Evolutionary conservation across 2,888 invertebrate species (phyloP), one percentile per base, ranked within the genome.

Genomic region (Melinaea marsaeus): DNA sequence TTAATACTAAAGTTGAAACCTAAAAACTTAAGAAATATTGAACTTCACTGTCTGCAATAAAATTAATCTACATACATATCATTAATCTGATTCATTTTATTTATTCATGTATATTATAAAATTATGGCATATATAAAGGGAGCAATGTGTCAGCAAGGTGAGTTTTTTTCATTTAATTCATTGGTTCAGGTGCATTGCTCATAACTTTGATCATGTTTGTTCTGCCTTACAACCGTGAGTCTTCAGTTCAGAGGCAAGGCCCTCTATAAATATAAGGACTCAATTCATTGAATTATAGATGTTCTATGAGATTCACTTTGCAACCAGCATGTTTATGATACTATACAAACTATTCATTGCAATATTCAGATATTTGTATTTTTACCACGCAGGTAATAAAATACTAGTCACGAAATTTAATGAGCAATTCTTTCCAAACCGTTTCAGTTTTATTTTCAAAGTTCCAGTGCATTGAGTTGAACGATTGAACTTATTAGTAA

Each of bases 181-280:
- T 75, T 80, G 77, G 76, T 75, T 83, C 87, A 84, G 79, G 72
- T 22, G 80, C 85, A 85, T 83, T 80, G 85, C 86, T 75, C 78
- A 76, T 73, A 75, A 79, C 89, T 90, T 90, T 90, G 89, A 90
- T 88, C 89, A 75, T 85, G 87, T 80, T 79, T 86, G 74, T 75
- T 84, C 82, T 85, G 79, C 78, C 86, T 83, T 88, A 77, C 84
- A 82, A 88, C 88, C 83, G 83, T 84, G 78, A 85, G 78, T 77
- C 74, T 77, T 63, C 62, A 65, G 65, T 11, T 46, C 46, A 11
- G 60, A 63, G 56, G 63, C 58, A 58, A 59, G 56, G 56, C 61
- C 45, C 54, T 42, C 51, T 54, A 57, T 32, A 51, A 54, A 51
- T 32, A 37, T 54, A 42, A 46, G 0, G 5, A n/a, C n/a, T n/a